Evolutionary conservation across 37 sponge, comb jelly and placozoan species (phyloP).

Genomic region (Oscarella lobularis): DNA sequence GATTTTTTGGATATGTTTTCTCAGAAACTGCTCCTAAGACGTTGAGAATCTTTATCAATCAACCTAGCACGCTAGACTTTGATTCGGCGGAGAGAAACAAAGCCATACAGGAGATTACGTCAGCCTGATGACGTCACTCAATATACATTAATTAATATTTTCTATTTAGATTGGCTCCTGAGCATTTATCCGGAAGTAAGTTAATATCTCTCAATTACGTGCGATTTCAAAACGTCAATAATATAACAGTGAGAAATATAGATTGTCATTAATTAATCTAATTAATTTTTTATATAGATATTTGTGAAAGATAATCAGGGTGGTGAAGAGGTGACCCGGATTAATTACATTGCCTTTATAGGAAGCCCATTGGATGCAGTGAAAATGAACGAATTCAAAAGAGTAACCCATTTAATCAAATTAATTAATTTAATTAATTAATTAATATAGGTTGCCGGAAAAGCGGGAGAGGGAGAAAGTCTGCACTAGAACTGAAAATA

Average conservation of each 20-base stretch:
- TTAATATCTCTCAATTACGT: not conserved
- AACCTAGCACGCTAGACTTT: not conserved
- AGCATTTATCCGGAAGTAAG: not conserved
- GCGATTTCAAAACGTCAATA: not conserved
- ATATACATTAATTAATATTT: not conserved
- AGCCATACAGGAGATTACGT: not conserved
- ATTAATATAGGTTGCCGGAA: too few species aligned
- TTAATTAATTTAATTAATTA: not conserved
- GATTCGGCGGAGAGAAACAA: slow-evolving; percentile 2
- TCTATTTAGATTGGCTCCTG: not conserved
- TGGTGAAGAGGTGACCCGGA: not conserved
- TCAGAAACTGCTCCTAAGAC: not conserved
- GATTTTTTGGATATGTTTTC: not conserved
- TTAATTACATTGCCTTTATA: not conserved
- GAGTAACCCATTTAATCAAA: not conserved
- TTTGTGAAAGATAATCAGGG: not conserved
- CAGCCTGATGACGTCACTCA: too few species aligned
- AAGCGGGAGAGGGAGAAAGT: too few species aligned
- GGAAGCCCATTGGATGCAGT: not conserved
- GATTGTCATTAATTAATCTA: not conserved
- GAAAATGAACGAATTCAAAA: not conserved
- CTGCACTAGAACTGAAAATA: too few species aligned
- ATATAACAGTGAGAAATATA: not conserved
- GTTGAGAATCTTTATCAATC: not conserved
- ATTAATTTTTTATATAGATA: not conserved